Evolutionary conservation across 64 coral and sea anemone genomes (phyloP).

Genomic region (Pocillopora damicornis): DNA sequence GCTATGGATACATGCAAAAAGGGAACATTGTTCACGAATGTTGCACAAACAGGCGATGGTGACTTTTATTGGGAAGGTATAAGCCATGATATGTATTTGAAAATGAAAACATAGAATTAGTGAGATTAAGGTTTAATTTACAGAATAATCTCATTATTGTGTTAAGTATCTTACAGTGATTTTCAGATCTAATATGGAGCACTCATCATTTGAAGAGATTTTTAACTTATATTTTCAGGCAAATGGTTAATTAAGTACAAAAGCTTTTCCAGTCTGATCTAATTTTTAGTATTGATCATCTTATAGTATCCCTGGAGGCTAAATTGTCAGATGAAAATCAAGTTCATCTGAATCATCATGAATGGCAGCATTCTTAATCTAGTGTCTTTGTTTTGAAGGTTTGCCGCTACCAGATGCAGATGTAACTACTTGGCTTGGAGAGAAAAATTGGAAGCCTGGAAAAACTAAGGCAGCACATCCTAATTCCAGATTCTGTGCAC

Average conservation of each 20-base stretch:
- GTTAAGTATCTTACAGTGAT: no score
- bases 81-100: neutral
- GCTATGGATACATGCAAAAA: constrained; percentile 69
- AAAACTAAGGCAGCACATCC: constrained; percentile 65
- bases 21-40: constrained; percentile 80
- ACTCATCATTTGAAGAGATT: no score
- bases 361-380: neutral
- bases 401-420: constrained; percentile 54
- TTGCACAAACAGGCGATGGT: constrained; percentile 83
- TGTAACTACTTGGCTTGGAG: constrained; percentile 76
- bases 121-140: no score
- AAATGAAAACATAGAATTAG: neutral
- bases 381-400: constrained; percentile 35
- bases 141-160: no score
- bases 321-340: no score
- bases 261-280: no score
- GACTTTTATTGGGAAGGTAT: constrained; percentile 92
- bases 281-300: no score
- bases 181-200: no score
- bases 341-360: no score
- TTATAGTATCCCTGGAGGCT: no score
- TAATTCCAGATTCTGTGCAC: constrained; percentile 80
- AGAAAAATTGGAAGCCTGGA: constrained; percentile 73
- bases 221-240: no score
- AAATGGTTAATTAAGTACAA: no score